These are phyloP conservation scores for Gavialis gangeticus DNA, from an alignment of 2,113 vertebrate species.

Conservation along the genomic window DNA sequence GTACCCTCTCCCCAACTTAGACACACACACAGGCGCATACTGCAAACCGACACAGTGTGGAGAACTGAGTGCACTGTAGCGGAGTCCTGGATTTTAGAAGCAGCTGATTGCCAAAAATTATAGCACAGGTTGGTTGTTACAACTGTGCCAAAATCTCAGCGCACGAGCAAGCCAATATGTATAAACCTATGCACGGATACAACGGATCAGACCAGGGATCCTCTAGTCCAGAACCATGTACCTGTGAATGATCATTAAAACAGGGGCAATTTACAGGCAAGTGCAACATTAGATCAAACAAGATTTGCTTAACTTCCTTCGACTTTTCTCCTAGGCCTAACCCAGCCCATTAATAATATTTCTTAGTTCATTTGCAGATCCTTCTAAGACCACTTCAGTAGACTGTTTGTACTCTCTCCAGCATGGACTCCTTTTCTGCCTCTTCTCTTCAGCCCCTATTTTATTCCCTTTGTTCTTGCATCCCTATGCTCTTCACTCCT, in stretches of 20 bases:
- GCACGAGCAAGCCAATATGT: accelerated
- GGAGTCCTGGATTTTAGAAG: not conserved
- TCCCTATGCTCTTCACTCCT: not conserved
- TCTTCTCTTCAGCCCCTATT: not conserved
- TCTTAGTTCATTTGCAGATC: accelerated
- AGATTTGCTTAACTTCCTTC: not conserved
- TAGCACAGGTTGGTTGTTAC: not conserved
- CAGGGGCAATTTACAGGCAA: not conserved
- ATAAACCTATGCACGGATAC: accelerated
- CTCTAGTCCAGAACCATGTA: not conserved
- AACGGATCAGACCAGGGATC: accelerated
- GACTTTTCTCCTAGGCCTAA: not conserved
- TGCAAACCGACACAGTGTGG: not conserved
- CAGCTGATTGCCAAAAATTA: not conserved
- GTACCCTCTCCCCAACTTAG: not conserved
- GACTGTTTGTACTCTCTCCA: accelerated
- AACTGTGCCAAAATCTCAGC: accelerated
- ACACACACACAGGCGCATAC: not conserved
- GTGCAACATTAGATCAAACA: not conserved
- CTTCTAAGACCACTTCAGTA: not conserved
- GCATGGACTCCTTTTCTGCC: accelerated
- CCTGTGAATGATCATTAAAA: not conserved
- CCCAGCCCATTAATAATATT: accelerated
- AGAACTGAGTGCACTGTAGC: not conserved
- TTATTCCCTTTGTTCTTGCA: not conserved